Evolutionary conservation across 2,888 invertebrate species (phyloP), one percentile per base, ranked within the genome.

Genomic region (Calephelis perditalis): DNA sequence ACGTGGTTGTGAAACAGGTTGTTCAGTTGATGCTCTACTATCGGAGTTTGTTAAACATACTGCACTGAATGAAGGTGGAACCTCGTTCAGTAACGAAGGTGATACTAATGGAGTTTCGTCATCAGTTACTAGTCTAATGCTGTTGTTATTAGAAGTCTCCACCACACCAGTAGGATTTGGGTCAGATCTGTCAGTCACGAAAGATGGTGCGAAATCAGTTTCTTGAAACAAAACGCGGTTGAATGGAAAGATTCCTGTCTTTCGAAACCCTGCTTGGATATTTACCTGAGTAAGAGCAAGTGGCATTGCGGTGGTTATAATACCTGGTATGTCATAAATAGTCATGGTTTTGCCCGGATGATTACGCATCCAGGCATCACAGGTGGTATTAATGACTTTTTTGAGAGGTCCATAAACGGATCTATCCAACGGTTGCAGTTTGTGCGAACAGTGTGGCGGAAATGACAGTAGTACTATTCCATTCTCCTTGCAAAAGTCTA

Each of bases 301-400:
- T 6, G 73, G 73, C 57, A 71, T 61, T 9, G 74, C 68, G 56
- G 55, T 59, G 7, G 43, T 55, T 3, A 70, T 59, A 45, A 74
- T 68, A 0, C 62, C 60, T 35, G 74, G 75, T n/a, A 77, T 72
- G 40, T 76, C 70, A 37, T 76, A 73, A 3, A 74, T 75, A 0
- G 71, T 57, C 70, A 76, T 73, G 0, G 71, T 70, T 61, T 67
- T 68, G 1, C 71, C 75, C 2, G 74, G 72, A 26, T 77, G 40
- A 36, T 40, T 73, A 57, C 67, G 54, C 70, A 77, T 70, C 73
- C 74, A 77, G 0, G 56, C 70, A 60, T 73, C 71, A 45, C 67
- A 65, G 0, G 71, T 62, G 7, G 67, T 36, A 57, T 73, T 74
- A 12, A 72, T 11, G 8, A 62, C 63, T 62, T 72, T 65, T n/a